phyloP scores from a whole-genome alignment of 2,113 vertebrate genomes.

The Saguinus imperator region DNA sequence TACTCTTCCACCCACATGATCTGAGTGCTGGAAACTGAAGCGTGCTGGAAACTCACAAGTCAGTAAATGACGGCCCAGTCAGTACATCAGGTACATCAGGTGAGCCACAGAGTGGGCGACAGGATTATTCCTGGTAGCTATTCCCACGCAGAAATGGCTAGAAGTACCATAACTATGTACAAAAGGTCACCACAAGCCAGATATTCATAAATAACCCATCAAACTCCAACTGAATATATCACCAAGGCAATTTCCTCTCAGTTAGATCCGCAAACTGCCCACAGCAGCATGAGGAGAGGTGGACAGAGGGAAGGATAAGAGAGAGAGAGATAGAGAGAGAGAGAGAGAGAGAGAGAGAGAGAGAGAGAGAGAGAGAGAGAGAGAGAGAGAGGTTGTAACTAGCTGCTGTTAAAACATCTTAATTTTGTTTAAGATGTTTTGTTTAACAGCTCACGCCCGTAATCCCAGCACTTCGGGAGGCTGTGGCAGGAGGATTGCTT shows the following conservation, averaged over 20 bases:
- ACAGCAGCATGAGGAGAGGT: rapidly evolving
- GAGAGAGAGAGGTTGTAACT: neutral
- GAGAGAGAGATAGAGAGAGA: too few species aligned
- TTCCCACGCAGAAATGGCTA: neutral
- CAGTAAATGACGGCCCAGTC: too few species aligned
- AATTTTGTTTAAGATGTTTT: too few species aligned
- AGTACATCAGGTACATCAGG: neutral
- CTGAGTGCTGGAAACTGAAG: neutral
- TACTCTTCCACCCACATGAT: neutral
- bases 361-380: neutral
- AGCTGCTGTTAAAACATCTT: neutral
- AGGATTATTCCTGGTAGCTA: neutral
- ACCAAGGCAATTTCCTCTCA: neutral
- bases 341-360: neutral
- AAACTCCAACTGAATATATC: neutral
- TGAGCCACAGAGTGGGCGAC: too few species aligned
- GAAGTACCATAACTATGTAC: neutral
- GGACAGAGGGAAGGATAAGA: neutral
- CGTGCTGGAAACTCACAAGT: neutral
- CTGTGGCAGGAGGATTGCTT: too few species aligned
- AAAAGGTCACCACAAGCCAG: neutral
- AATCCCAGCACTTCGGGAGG: too few species aligned
- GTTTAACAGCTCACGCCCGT: too few species aligned
- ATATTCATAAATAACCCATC: neutral
- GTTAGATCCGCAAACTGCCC: neutral